Conservation (phyloP, 1,140 invertebrate genomes). For the Pogonomyrmex californicus region DNA sequence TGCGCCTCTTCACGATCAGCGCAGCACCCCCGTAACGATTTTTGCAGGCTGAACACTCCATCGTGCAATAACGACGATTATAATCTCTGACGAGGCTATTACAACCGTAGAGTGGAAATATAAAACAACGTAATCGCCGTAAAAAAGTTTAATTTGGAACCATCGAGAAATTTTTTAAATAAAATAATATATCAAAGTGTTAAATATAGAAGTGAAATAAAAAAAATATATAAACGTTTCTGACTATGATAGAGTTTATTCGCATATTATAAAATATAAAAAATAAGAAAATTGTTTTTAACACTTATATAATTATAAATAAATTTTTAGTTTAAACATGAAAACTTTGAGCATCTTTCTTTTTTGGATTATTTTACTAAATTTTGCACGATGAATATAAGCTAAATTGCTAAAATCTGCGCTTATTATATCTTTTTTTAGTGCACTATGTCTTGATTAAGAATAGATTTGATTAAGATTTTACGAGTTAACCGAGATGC, state of each 20-base stretch:
- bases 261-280: neutral
- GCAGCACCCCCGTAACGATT: constrained; percentile 64
- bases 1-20: constrained; percentile 64
- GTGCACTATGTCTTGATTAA: constrained; percentile 18
- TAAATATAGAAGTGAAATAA: neutral
- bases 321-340: neutral
- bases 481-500: constrained; percentile 1
- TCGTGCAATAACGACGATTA: constrained; percentile 29
- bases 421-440: neutral
- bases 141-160: neutral
- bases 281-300: neutral
- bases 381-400: neutral
- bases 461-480: constrained; percentile 19
- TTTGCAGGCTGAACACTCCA: constrained; percentile 40
- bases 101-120: neutral
- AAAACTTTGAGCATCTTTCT: neutral
- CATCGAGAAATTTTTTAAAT: neutral
- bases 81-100: neutral
- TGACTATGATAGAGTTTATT: neutral
- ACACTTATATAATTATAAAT: neutral
- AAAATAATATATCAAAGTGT: neutral
- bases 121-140: neutral
- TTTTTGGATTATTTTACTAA: neutral
- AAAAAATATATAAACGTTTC: neutral
- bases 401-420: neutral